A percentile compares a stretch with the other conserved stretches of the same genome.
Conservation (phyloP, 2,113 vertebrate genomes). For the Protobothrops mucrosquamatus region DNA sequence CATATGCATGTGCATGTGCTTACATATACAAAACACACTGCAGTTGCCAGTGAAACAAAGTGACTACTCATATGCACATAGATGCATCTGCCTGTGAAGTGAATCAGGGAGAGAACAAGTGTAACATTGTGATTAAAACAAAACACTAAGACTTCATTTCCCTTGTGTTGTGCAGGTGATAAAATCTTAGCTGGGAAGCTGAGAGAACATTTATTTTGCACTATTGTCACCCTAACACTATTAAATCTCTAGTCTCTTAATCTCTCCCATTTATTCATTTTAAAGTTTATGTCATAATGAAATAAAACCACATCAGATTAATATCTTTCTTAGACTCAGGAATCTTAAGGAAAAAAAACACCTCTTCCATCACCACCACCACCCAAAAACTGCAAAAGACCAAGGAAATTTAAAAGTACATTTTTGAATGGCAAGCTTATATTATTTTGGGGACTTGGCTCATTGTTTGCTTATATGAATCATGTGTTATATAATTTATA, state of each 20-base stretch:
- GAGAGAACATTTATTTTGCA: conserved; percentile 34
- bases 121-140: conserved; percentile 24
- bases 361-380: background rate
- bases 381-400: background rate
- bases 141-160: conserved; percentile 39
- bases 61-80: background rate
- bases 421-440: background rate
- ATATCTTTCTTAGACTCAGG: conserved; percentile 8
- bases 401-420: background rate
- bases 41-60: background rate
- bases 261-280: conserved; percentile 40
- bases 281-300: conserved; percentile 38
- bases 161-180: conserved; percentile 19
- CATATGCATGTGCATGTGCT: background rate
- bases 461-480: background rate
- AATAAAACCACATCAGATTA: conserved; percentile 19
- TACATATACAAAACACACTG: background rate
- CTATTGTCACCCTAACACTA: conserved; percentile 7
- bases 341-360: background rate
- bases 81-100: background rate
- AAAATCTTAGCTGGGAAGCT: conserved; percentile 34
- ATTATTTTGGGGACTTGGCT: background rate
- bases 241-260: conserved; percentile 19
- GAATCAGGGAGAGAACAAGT: background rate
- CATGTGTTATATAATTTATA: background rate